Base-by-base conservation (phyloP, 2,113 vertebrate species). In the Coturnix japonica region DNA sequence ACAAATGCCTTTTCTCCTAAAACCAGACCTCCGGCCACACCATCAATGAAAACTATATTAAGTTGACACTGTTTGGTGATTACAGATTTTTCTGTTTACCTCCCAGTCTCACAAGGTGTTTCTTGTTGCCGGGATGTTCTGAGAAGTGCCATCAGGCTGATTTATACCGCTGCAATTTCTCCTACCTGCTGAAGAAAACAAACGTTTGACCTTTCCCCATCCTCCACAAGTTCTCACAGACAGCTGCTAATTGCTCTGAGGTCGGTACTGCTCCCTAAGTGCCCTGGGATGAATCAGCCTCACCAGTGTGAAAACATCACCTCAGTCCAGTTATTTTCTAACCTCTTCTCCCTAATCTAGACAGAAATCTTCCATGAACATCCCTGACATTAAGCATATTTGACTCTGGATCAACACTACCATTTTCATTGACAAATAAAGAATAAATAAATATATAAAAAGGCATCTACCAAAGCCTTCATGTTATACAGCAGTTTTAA, bases 191-290 rank as follows among this genome's bases (percentile, higher is more conserved):
- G 59, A 90, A 92, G 66, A 70, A 89, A 81, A 75, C 13, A 89
- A 89, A 89, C 47, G 35, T 75, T 79, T 92, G 89, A 93, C 74
- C 63, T 95, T 94, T 91, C 85, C 81, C 28, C 71, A 81, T 85
- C 78, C 71, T 82, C 87, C 63, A 44, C 18, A 75, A n/a, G 37
- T 81, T 91, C 53, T 75, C 59, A 31, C 7, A 69, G 78, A 82
- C 76, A 79, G 86, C 44, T 81, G 23, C 41, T 89, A 89, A 87
- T 79, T 85, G 57, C 74, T 92, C 65, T 69, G 74, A 81, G 41
- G 39, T 57, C 87, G 66, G 89, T 81, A 37, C 16, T 81, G 43
- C 73, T 88, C 43, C 51, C 37, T 83, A 63, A 88, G 83, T 77
- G 47, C 43, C 39, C 65, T 83, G 33, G 65, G 76, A 90, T 72